phyloP scores from a whole-genome alignment of 2,888 invertebrate genomes.

The Digitonthophagus gazella region DNA sequence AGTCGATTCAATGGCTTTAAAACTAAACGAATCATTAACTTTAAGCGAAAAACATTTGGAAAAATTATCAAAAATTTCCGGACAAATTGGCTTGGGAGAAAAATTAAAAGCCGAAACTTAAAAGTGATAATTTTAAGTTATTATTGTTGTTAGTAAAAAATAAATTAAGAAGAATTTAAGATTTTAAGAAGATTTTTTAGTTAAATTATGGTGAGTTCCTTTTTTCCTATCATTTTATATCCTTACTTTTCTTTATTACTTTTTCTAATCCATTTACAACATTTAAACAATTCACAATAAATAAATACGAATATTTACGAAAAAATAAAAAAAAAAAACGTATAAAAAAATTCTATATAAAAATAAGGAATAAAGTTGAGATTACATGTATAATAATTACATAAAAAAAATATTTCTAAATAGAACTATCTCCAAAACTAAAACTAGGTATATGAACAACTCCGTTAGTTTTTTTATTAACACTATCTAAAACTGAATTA shows the following conservation, averaged over 20 bases:
- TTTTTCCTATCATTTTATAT: too few species aligned
- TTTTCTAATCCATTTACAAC: too few species aligned
- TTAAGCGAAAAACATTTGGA: conserved; percentile 53
- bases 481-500: conserved; percentile 58
- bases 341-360: too few species aligned
- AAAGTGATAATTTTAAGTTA: too few species aligned
- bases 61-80: conserved; percentile 11
- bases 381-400: neutral
- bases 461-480: conserved; percentile 57
- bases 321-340: neutral
- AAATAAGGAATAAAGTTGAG: neutral
- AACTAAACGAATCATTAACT: conserved; percentile 47
- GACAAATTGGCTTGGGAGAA: too few species aligned
- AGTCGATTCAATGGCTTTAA: conserved; percentile 48
- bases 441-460: conserved; percentile 41
- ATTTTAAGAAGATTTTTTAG: too few species aligned
- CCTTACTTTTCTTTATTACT: too few species aligned
- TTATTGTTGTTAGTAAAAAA: too few species aligned
- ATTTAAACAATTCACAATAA: neutral
- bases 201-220: too few species aligned
- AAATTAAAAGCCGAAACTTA: too few species aligned
- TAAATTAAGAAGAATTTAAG: too few species aligned
- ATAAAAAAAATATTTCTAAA: neutral
- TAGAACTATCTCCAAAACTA: conserved; percentile 20
- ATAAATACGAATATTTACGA: neutral